Evolutionary conservation across 2,888 invertebrate genomes (phyloP).

Genomic region (Diachrysia chrysitis): DNA sequence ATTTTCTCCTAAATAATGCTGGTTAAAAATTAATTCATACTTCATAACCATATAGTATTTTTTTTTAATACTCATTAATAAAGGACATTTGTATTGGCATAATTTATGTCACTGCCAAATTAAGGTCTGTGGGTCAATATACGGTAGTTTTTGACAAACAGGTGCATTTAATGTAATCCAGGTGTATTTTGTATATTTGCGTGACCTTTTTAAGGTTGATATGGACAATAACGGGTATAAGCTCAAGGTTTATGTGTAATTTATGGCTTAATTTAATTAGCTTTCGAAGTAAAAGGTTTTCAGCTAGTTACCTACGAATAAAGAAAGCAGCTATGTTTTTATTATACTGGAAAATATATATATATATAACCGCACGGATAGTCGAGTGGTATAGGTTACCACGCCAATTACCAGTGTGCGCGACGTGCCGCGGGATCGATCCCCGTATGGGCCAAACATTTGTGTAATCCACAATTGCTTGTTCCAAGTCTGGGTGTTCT

Average conservation of each 20-base stretch:
- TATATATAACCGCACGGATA: too few relatives aligned
- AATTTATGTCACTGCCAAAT: slow-evolving; percentile 39
- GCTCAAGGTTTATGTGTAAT: slow-evolving; percentile 3
- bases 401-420: too few relatives aligned
- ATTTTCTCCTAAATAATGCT: slow-evolving; percentile 11
- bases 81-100: slow-evolving; percentile 27
- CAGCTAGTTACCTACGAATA: too few relatives aligned
- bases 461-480: too few relatives aligned
- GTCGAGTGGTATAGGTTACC: too few relatives aligned
- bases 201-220: not conserved
- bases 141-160: slow-evolving; percentile 55
- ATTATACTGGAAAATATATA: too few relatives aligned
- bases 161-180: slow-evolving; percentile 48
- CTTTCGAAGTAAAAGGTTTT: not conserved
- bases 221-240: not conserved
- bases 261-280: slow-evolving; percentile 3
- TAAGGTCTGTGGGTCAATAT: slow-evolving; percentile 51
- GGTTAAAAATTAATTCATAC: not conserved
- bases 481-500: too few relatives aligned
- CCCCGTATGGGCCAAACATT: too few relatives aligned
- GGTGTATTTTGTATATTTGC: slow-evolving; percentile 19
- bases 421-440: too few relatives aligned
- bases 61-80: slow-evolving; percentile 9
- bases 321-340: too few relatives aligned
- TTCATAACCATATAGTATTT: not conserved